Evolutionary conservation across 2,113 vertebrate genomes (phyloP), one percentile per base, ranked within the genome.

Genomic region (Sprattus sprattus): DNA sequence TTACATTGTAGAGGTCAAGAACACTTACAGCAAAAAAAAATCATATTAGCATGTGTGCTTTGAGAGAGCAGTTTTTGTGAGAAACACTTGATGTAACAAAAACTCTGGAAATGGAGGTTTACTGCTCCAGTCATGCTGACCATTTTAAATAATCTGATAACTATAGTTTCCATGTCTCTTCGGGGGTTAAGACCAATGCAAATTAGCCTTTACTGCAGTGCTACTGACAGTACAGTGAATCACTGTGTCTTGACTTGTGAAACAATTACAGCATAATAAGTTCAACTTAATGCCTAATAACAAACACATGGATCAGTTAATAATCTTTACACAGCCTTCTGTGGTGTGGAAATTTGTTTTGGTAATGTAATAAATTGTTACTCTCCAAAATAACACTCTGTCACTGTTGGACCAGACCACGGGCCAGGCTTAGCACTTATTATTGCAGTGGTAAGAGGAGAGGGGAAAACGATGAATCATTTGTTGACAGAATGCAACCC

Each of bases 211-310:
- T 64, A 46, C 18, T 64, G 32, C 71, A 22, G 71, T 10, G 54
- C 82, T 87, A 32, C 84, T 75, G 64, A 47, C 49, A 85, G n/a
- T 39, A 60, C 28, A n/a, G n/a, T 64, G 47, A 52, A n/a, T 45
- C 7, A 39, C 25, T 49, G 81, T 47, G 82, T 81, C 49, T 84
- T 7, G 32, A 87, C 90, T 91, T 90, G 87, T 92, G 89, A 91
- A 91, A 90, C 84, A 54, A 93, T 93, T 93, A 93, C 80, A 87
- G 86, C 86, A 88, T 89, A 88, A 91, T 92, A 92, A 92, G 89
- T 92, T 90, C 91, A 32, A 39, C 28, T 75, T 4, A 75, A 75
- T 81, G 88, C 82, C 84, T 91, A 89, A 92, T 92, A 93, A 92
- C 87, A 91, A 93, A 88, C 89, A 90, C 87, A 92, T 92, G 86